A percentile compares a stretch with the other conserved stretches of the same genome.
These are phyloP conservation scores for Gymnosoma rotundatum DNA, from an alignment of 2,888 invertebrate species.

Conservation along the genomic window DNA sequence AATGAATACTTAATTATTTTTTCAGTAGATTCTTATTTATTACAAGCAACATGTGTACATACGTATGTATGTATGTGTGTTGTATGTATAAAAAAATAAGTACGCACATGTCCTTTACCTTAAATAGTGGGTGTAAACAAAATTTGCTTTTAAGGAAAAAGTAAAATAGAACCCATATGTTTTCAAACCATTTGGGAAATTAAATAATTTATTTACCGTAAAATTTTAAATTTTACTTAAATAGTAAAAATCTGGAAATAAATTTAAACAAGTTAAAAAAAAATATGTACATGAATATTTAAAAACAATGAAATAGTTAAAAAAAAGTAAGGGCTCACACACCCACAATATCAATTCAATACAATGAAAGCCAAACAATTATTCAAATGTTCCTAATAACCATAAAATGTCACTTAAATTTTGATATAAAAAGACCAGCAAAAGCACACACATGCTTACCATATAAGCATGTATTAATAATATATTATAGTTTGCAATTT, in stretches of 20 bases:
- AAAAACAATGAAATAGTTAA: too few relatives aligned
- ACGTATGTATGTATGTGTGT: background rate
- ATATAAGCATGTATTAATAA: background rate
- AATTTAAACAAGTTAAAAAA: too few relatives aligned
- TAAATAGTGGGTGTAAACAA: slow-evolving; percentile 28
- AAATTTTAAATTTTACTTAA: too few relatives aligned
- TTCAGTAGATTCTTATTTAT: too few relatives aligned
- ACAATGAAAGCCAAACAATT: background rate
- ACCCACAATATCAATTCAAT: background rate
- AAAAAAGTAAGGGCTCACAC: background rate
- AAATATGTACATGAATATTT: too few relatives aligned
- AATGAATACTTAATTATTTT: too few relatives aligned
- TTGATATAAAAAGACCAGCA: background rate
- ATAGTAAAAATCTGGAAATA: too few relatives aligned
- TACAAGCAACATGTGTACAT: too few relatives aligned
- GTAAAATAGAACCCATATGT: slow-evolving; percentile 32
- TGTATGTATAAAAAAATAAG: background rate
- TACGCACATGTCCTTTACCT: background rate
- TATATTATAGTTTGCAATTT: background rate
- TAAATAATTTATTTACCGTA: too few relatives aligned
- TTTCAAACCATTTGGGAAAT: slow-evolving; percentile 19
- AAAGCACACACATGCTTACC: too few relatives aligned
- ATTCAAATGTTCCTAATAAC: background rate
- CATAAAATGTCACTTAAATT: background rate
- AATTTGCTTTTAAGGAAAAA: background rate